Percentiles rank a stretch among this genome's conserved stretches.
phyloP scores from a whole-genome alignment of 2,113 vertebrate genomes.

The Ceuthmochares aereus region DNA sequence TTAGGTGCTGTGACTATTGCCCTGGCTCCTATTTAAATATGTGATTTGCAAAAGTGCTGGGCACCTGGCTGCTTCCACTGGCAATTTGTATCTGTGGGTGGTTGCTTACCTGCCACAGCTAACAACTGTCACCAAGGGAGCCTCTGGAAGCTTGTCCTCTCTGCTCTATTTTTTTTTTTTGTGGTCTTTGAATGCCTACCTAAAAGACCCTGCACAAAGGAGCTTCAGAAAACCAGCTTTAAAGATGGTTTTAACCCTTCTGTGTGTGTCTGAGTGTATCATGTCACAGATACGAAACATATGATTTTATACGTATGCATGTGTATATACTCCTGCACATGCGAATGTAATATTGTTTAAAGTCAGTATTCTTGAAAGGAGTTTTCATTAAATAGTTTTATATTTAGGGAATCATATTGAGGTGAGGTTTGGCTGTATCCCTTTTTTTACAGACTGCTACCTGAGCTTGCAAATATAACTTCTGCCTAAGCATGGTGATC shows the following conservation, averaged over 20 bases:
- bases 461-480: not conserved
- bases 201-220: not conserved
- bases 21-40: not conserved
- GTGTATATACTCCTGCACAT: not conserved
- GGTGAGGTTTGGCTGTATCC: not conserved
- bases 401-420: not conserved
- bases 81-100: fast-evolving
- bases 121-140: not conserved
- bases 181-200: not conserved
- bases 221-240: not conserved
- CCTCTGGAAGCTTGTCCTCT: not conserved
- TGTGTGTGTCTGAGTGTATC: not conserved
- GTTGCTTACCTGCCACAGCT: not conserved
- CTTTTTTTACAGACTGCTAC: not conserved
- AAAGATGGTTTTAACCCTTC: not conserved
- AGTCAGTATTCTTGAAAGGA: not conserved
- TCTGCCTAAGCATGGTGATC: not conserved
- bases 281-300: not conserved
- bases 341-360: not conserved
- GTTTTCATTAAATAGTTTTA: not conserved
- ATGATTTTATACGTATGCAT: too few relatives aligned
- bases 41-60: not conserved
- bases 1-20: not conserved
- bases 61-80: not conserved
- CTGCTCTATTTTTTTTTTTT: not conserved